Base-by-base conservation (phyloP, 1,140 invertebrate species). In the Drosophila tropicalis region DNA sequence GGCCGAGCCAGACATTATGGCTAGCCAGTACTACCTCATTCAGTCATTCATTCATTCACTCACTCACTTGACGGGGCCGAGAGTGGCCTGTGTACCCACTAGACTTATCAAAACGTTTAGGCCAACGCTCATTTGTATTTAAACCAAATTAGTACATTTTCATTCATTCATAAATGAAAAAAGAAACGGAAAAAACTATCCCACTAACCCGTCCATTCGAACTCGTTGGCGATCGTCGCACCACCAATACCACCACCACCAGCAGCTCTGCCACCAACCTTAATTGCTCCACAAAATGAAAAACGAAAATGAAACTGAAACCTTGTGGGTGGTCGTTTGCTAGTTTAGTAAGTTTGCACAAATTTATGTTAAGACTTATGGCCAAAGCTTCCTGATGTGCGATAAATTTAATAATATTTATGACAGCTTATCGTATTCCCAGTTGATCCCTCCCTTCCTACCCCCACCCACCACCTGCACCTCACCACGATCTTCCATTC, bases 1-100 rank as follows among this genome's bases (percentile, higher is more conserved):
- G 79, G 62, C 67, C 58, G 61, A 17, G 81, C 79, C 72, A 86
- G 83, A 86, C 83, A 89, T 89, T 67, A 66, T 79, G 84, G 84
- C 84, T 83, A 56, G 56, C 56, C 34, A 54, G 60, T 36, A 66
- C 70, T 51, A 67, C 54, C 63, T 44, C 13, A 67, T 70, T 44
- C 41, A 44, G 2, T 44, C 41, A 47, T 7, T 47, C 15, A 47
- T 17, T 47, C 44, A 17, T 29, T 36, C 19, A 22, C 44, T 7
- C 17, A 51, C 7, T 19, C 44, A 12, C 6, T 9, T 29, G 29
- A 29, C 29, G 29, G 29, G 7, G 10, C 44, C 7, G 41, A 7
- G 44, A 36, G 34, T 36, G 34, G 34, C 7, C 9, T 12, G 36
- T 13, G 36, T 39, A 22, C 19, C 65, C 55, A 64, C 70, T 57